These are phyloP conservation scores for Python bivittatus DNA, from an alignment of 2,113 vertebrate genomes.

Conservation along the genomic window DNA sequence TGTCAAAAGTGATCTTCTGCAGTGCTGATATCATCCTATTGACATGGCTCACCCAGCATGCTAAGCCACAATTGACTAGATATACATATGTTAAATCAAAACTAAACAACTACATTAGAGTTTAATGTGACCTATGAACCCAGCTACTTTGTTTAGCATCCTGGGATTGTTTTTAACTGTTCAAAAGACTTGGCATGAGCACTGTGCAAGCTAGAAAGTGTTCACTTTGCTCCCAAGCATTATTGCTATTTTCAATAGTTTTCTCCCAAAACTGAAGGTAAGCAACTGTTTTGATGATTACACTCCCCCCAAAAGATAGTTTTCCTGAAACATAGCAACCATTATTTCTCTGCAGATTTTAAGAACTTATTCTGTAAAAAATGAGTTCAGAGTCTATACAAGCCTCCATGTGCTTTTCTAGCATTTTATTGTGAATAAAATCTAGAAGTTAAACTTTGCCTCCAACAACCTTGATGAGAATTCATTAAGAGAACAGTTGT, in stretches of 20 bases:
- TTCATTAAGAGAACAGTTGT: neutral
- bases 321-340: neutral
- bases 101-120: neutral
- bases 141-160: neutral
- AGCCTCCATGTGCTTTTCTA: neutral
- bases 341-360: neutral
- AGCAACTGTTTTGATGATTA: neutral
- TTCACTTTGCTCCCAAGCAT: too few species aligned
- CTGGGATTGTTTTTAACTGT: neutral
- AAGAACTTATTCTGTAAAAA: neutral
- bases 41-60: neutral
- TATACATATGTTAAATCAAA: neutral
- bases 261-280: neutral
- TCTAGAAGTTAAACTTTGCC: neutral
- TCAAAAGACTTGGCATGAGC: neutral
- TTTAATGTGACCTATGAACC: neutral
- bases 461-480: neutral
- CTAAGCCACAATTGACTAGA: neutral
- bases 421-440: neutral
- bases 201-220: neutral
- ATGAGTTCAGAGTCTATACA: neutral
- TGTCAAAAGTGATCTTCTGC: neutral
- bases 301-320: neutral
- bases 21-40: neutral
- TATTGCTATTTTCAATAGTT: neutral